Percentiles rank a stretch among this genome's conserved stretches.
Evolutionary conservation across 1,140 invertebrate species (phyloP).

Genomic region (Drosophila busckii): DNA sequence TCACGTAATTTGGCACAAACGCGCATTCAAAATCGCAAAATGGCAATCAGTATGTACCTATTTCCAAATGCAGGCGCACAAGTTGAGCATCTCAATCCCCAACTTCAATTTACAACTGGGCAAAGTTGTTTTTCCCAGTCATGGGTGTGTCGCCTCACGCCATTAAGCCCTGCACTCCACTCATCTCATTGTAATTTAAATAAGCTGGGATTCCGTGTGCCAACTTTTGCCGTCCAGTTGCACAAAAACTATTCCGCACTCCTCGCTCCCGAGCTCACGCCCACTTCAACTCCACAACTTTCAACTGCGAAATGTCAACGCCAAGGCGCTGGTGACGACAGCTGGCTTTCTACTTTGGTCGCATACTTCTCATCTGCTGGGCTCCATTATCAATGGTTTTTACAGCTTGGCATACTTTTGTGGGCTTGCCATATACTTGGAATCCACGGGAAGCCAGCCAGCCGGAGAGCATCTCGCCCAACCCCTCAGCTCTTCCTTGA

Average conservation of each 20-base stretch:
- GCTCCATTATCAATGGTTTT: slow-evolving; percentile 73
- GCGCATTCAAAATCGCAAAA: slow-evolving; percentile 22
- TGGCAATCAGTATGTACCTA: slow-evolving; percentile 34
- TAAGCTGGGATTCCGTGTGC: slow-evolving; percentile 44
- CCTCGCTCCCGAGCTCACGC: too few species aligned
- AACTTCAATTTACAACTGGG: slow-evolving; percentile 73
- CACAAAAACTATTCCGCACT: too few species aligned
- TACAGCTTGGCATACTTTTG: slow-evolving; percentile 70
- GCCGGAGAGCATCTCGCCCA: neutral
- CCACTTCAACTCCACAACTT: too few species aligned
- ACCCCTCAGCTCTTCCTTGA: slow-evolving; percentile 4
- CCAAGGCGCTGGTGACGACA: slow-evolving; percentile 56
- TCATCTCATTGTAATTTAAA: slow-evolving; percentile 71
- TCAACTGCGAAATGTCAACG: slow-evolving; percentile 71
- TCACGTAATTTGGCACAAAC: slow-evolving; percentile 56
- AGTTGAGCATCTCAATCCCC: slow-evolving; percentile 25
- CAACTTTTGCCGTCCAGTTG: slow-evolving; percentile 51
- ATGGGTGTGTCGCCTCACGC: slow-evolving; percentile 19
- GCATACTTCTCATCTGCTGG: neutral
- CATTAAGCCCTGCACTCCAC: slow-evolving; percentile 33
- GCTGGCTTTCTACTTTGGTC: slow-evolving; percentile 26
- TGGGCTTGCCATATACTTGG: slow-evolving; percentile 7
- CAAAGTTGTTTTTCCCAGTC: slow-evolving; percentile 66
- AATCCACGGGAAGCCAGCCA: neutral
- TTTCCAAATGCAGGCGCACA: neutral